These are phyloP conservation scores for Caenorhabditis sulstoni DNA, from an alignment of 2,888 invertebrate species.

Conservation along the genomic window DNA sequence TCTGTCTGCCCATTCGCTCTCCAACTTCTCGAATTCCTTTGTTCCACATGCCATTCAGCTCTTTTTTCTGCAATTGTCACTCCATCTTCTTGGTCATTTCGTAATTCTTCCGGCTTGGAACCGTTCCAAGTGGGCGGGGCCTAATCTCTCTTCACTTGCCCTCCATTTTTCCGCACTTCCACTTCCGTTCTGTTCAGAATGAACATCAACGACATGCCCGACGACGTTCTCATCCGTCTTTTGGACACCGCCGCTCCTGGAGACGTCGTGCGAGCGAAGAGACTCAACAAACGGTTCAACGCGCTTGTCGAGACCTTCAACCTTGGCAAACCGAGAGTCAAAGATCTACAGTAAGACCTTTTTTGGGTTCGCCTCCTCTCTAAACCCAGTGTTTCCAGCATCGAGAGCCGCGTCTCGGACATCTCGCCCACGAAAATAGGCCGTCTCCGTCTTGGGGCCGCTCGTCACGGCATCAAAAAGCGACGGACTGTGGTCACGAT, in stretches of 20 bases:
- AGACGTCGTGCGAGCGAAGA: constrained; percentile 43
- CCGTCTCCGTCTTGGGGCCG: constrained; percentile 31
- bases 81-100: background rate
- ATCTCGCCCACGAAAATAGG: constrained; percentile 29
- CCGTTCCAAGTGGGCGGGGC: background rate
- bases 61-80: background rate
- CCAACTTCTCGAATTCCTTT: background rate
- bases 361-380: constrained; percentile 13
- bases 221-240: constrained; percentile 52
- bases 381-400: constrained; percentile 24
- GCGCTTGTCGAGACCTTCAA: constrained; percentile 46
- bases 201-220: constrained; percentile 48
- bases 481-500: constrained; percentile 46
- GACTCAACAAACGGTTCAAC: constrained; percentile 43
- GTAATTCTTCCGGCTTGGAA: constrained; percentile 3
- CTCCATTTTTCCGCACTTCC: background rate
- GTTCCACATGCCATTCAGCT: background rate
- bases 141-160: background rate
- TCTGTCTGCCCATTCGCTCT: too few species aligned
- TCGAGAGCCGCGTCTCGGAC: constrained; percentile 30
- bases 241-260: constrained; percentile 31
- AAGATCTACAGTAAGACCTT: constrained; percentile 24
- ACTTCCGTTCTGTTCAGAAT: constrained; percentile 8
- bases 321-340: constrained; percentile 49
- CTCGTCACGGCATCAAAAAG: background rate